A percentile compares a stretch with the other conserved stretches of the same genome.
These are phyloP conservation scores for Lepidurus apus DNA, from an alignment of 1,140 invertebrate genomes.

Conservation along the genomic window DNA sequence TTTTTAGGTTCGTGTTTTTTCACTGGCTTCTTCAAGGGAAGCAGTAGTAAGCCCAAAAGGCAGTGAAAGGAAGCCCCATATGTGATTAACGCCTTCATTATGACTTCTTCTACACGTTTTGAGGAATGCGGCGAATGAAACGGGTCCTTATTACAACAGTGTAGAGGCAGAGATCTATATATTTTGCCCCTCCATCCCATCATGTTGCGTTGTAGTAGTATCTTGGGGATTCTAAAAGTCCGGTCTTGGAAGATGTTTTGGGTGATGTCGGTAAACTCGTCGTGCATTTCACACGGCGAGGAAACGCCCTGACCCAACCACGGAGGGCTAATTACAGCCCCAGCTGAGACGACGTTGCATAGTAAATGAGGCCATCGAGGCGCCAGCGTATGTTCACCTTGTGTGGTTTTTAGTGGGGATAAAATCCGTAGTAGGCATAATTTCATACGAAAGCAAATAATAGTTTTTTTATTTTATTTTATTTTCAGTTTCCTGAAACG, in stretches of 20 bases:
- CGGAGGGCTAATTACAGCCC: conserved; percentile 13
- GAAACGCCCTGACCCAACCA: conserved; percentile 20
- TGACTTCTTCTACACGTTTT: background rate
- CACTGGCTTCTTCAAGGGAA: background rate
- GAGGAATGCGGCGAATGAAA: background rate
- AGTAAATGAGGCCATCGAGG: conserved; percentile 21
- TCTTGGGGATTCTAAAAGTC: background rate
- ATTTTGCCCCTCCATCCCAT: background rate
- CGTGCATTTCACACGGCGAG: conserved; percentile 9
- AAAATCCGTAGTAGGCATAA: background rate
- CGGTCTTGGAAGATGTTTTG: background rate
- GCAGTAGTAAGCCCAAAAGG: background rate
- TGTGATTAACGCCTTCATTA: conserved; percentile 12
- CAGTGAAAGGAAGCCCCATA: background rate
- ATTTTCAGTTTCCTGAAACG: background rate
- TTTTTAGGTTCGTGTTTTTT: background rate
- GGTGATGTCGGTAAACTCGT: conserved; percentile 8
- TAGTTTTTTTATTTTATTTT: background rate
- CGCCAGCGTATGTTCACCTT: conserved; percentile 12
- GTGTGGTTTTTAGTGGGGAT: conserved; percentile 3
- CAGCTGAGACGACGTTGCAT: conserved; percentile 20
- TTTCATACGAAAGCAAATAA: background rate
- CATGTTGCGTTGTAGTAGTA: background rate
- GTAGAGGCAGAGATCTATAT: background rate
- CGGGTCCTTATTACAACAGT: background rate